Base-by-base conservation (phyloP, 2,888 invertebrate genomes). In the Operophtera brumata region DNA sequence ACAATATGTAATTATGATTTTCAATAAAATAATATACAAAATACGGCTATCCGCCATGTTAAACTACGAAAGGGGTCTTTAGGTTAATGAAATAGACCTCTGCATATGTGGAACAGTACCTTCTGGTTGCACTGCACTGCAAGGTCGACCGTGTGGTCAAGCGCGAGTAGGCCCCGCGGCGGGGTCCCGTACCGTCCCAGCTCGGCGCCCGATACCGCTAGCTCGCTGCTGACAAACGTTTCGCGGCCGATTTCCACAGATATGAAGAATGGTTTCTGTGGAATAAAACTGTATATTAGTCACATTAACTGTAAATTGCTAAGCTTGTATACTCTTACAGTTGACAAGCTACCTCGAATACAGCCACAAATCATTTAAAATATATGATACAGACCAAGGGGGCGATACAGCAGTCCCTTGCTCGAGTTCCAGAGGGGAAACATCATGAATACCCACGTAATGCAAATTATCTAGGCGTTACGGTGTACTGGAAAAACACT, bases 251-350 rank as follows among this genome's bases (percentile, higher is more conserved):
- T 44, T 57, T 87, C 86, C 62, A 86, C 65, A 0, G 88, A 87
- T 60, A 90, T 74, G 78, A 80, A 87, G 77, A 88, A 89, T 9
- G 87, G 82, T 65, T 80, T 83, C 89, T 89, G 35, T 7, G 28
- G 51, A 6, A 37, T 44, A 35, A 8, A 34, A 0, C 6, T 34
- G 10, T 1, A n/a, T 20, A 20, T 20, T 4, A 20, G 20, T 4
- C 20, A 20, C 4, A 4, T 20, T 20, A 3, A 4, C 2, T 20
- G 20, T 20, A 20, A 20, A 20, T 20, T 20, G 20, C 2, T 4
- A 20, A 20, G 20, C 20, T 20, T 20, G 20, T 20, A 20, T 4
- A 20, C 20, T 20, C 20, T 20, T 20, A 20, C 20, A 20, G 4
- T 20, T 20, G 2, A 20, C 4, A 20, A 20, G 20, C 4, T 2